Percentiles rank a stretch among this genome's conserved stretches.
Evolutionary conservation across 92 coral and sea anemone genomes (phyloP).

Genomic region (Galaxea fascicularis): DNA sequence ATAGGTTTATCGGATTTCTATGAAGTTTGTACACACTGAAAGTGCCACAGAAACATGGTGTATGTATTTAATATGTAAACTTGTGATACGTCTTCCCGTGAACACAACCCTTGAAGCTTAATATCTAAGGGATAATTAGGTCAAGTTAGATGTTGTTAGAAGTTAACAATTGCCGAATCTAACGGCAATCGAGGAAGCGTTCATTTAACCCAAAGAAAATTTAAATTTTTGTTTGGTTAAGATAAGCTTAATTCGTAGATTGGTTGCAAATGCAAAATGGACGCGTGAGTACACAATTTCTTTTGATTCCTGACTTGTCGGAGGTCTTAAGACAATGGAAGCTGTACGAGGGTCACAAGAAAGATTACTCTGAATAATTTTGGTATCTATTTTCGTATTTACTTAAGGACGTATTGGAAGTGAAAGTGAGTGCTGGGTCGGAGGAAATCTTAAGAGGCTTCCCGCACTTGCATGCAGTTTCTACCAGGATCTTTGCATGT

Average conservation of each 20-base stretch:
- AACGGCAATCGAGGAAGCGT: slow-evolving; percentile 10
- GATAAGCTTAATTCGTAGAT: slow-evolving; percentile 21
- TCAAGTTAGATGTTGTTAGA: neutral
- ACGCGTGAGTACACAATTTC: slow-evolving; percentile 22
- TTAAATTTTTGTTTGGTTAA: slow-evolving; percentile 13
- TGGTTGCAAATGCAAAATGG: slow-evolving; percentile 6
- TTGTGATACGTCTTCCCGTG: neutral
- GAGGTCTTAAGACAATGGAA: slow-evolving; percentile 17
- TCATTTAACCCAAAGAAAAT: neutral
- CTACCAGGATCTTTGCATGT: neutral
- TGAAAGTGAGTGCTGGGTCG: too few species aligned
- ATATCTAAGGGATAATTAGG: neutral
- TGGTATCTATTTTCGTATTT: neutral
- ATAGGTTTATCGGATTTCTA: slow-evolving; percentile 70
- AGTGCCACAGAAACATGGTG: slow-evolving; percentile 3
- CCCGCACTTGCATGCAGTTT: neutral
- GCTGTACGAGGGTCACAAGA: neutral
- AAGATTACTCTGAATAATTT: slow-evolving; percentile 3
- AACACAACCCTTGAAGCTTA: neutral
- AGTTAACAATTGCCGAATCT: neutral
- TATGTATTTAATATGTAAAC: neutral
- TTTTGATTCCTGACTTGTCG: slow-evolving; percentile 25
- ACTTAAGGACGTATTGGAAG: neutral
- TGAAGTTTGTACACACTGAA: slow-evolving; percentile 46
- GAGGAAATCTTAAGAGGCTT: neutral